A percentile compares a stretch with the other conserved stretches of the same genome.
Evolutionary conservation across 2,888 invertebrate species (phyloP).

Genomic region (Sericinus montela): DNA sequence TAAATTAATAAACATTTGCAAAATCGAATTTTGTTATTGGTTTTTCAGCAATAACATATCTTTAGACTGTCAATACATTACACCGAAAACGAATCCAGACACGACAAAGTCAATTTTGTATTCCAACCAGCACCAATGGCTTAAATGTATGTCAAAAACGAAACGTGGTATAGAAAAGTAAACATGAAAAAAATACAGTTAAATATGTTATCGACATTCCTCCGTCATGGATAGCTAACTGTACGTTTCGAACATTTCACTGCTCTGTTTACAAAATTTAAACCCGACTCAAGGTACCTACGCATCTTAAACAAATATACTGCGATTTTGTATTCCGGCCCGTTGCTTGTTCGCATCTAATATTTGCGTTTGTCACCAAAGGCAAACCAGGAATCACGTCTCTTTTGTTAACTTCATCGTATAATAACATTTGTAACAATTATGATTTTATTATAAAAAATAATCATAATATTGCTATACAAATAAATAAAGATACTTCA

Average conservation of each 20-base stretch:
- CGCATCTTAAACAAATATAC: slow-evolving; percentile 61
- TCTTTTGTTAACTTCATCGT: slow-evolving; percentile 33
- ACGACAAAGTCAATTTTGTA: not conserved
- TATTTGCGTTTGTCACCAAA: slow-evolving; percentile 71
- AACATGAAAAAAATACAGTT: slow-evolving; percentile 29
- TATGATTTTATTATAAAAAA: too few species aligned
- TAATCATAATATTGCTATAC: too few species aligned
- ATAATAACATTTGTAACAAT: slow-evolving; percentile 30
- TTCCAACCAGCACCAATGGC: not conserved
- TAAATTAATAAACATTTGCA: too few species aligned
- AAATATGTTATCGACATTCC: slow-evolving; percentile 45
- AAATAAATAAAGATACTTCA: too few species aligned
- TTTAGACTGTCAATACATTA: too few species aligned
- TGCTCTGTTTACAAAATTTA: slow-evolving; percentile 61
- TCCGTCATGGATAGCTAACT: slow-evolving; percentile 59
- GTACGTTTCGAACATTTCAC: slow-evolving; percentile 53
- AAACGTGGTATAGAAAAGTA: slow-evolving; percentile 6
- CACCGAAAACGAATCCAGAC: not conserved
- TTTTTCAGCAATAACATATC: too few species aligned
- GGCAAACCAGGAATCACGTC: slow-evolving; percentile 56
- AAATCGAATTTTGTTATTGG: too few species aligned
- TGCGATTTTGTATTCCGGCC: slow-evolving; percentile 72
- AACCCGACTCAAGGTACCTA: slow-evolving; percentile 59
- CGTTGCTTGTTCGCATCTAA: slow-evolving; percentile 60
- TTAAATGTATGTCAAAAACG: not conserved